phyloP scores from a whole-genome alignment of 2,797 vertebrate genomes.

The Siniperca undulata region DNA sequence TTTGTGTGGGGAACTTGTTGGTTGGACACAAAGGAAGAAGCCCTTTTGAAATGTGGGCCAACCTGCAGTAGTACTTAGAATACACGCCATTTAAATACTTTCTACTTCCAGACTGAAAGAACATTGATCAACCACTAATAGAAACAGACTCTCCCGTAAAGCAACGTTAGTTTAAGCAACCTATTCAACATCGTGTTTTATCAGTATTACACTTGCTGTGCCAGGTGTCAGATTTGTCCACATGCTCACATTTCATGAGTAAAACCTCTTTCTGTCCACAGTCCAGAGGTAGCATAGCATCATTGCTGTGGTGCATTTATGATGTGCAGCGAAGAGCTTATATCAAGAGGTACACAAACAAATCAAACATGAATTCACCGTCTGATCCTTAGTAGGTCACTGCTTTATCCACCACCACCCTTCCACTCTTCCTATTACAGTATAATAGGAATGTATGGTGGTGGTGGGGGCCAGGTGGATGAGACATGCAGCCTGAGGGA shows the following conservation, averaged over 20 bases:
- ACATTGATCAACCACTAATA: background rate
- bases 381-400: slow-evolving; percentile 82
- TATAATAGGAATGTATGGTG: slow-evolving; percentile 72
- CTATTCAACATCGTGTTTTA: background rate
- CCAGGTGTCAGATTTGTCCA: background rate
- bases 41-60: no score
- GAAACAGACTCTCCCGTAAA: background rate
- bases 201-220: background rate
- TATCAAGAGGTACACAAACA: slow-evolving; percentile 69
- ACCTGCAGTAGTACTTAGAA: background rate
- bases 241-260: background rate
- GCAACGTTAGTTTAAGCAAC: no score
- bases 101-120: background rate
- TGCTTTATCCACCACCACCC: slow-evolving; percentile 64
- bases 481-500: slow-evolving; percentile 56
- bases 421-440: slow-evolving; percentile 68
- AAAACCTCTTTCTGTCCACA: background rate
- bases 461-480: slow-evolving; percentile 50
- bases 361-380: slow-evolving; percentile 76
- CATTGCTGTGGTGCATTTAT: background rate
- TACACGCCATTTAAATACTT: background rate
- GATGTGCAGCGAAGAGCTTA: slow-evolving; percentile 37
- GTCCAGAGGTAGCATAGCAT: background rate
- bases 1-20: no score
- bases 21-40: no score